A percentile compares a stretch with the other conserved stretches of the same genome.
Evolutionary conservation across 2,888 invertebrate genomes (phyloP).

Genomic region (Acronicta aceris): DNA sequence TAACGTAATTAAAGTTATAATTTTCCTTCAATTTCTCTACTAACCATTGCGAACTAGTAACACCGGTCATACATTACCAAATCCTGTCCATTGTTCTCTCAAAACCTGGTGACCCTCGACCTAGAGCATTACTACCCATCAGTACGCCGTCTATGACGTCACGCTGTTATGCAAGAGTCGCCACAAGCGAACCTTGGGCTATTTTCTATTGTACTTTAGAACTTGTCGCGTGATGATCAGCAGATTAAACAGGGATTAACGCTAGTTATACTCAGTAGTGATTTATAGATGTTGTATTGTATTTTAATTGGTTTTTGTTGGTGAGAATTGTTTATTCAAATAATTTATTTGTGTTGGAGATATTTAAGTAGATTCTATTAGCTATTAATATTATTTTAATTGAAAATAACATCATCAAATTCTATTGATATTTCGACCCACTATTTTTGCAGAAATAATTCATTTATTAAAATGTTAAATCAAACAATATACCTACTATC

Average conservation of each 20-base stretch:
- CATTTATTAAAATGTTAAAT: no score
- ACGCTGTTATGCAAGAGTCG: constrained; percentile 78
- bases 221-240: constrained; percentile 64
- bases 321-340: constrained; percentile 11
- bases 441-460: no score
- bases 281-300: constrained; percentile 38
- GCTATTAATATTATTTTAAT: no score
- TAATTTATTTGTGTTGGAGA: constrained; percentile 1
- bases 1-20: no score
- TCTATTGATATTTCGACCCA: no score
- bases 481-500: no score
- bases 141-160: constrained; percentile 76
- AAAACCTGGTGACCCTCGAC: constrained; percentile 56
- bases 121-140: constrained; percentile 69
- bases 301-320: constrained; percentile 28
- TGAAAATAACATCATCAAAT: no score
- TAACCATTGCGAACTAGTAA: constrained; percentile 10
- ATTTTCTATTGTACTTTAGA: constrained; percentile 81
- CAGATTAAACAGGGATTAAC: constrained; percentile 49
- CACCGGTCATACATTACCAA: constrained; percentile 11
- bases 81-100: constrained; percentile 42
- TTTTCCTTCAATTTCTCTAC: constrained; percentile 3
- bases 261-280: constrained; percentile 43
- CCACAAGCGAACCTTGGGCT: constrained; percentile 78
- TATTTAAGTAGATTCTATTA: constrained; percentile 1